phyloP scores from a whole-genome alignment of 2,113 vertebrate genomes.

The Ahaetulla prasina region DNA sequence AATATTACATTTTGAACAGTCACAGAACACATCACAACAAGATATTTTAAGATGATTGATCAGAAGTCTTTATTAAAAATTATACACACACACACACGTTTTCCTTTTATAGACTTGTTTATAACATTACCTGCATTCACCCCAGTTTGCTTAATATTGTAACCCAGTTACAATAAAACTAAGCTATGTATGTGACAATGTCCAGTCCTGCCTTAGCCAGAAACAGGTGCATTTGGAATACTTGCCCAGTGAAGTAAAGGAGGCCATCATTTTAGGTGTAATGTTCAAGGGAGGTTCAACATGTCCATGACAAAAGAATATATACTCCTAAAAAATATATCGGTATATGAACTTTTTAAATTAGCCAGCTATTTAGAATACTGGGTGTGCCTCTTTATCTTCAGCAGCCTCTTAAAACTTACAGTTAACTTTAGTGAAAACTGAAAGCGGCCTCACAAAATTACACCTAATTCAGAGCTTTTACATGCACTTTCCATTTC shows the following conservation, averaged over 20 bases:
- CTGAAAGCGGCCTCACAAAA: slow-evolving; percentile 57
- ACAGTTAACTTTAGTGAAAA: neutral
- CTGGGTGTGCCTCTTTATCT: neutral
- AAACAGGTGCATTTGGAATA: neutral
- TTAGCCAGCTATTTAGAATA: neutral
- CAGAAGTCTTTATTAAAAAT: neutral
- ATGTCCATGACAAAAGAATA: neutral
- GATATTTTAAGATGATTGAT: neutral
- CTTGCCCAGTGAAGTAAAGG: neutral
- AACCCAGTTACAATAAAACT: neutral
- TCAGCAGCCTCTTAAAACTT: neutral
- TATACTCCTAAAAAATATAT: neutral
- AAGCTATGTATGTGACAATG: neutral
- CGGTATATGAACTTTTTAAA: neutral
- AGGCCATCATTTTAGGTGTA: neutral
- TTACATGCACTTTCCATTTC: slow-evolving; percentile 67
- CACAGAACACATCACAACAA: neutral
- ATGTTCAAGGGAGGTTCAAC: neutral
- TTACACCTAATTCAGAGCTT: slow-evolving; percentile 71
- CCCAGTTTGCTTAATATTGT: neutral
- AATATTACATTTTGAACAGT: neutral
- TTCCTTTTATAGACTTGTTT: neutral
- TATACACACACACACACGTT: neutral
- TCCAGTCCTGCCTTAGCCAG: neutral
- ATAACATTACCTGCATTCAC: neutral